These are phyloP conservation scores for Gracilinanus agilis DNA, from an alignment of 2,113 vertebrate genomes.

Conservation along the genomic window DNA sequence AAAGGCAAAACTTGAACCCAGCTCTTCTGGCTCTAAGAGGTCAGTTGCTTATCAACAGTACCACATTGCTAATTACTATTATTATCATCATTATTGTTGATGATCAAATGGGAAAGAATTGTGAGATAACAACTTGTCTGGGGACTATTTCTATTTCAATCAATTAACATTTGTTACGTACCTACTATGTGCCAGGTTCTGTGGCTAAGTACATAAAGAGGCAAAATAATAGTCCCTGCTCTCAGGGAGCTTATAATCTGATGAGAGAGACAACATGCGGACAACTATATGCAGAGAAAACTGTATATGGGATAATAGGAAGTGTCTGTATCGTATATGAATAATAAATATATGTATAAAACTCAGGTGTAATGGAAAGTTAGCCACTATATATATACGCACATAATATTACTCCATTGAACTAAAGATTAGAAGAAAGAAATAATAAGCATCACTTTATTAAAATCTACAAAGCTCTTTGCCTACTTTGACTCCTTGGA, in stretches of 20 bases:
- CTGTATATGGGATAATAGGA: background rate
- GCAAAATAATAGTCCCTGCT: background rate
- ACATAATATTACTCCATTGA: background rate
- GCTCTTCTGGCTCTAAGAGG: background rate
- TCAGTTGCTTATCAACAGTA: background rate
- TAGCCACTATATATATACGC: background rate
- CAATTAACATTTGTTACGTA: background rate
- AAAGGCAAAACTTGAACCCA: background rate
- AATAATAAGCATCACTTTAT: no score
- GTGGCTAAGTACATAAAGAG: background rate
- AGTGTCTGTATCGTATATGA: background rate
- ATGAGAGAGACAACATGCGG: background rate
- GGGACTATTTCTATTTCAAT: background rate
- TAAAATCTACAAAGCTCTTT: no score
- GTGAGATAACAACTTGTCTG: background rate
- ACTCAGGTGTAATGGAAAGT: background rate
- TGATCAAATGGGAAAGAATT: background rate
- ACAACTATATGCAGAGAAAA: background rate
- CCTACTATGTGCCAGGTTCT: background rate
- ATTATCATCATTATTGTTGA: background rate
- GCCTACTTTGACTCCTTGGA: background rate
- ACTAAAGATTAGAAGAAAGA: background rate
- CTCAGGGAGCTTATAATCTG: background rate
- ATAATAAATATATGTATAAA: background rate
- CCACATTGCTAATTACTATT: background rate